Base-by-base conservation (phyloP, 2,113 vertebrate genomes). In the Amblyornis subalaris region DNA sequence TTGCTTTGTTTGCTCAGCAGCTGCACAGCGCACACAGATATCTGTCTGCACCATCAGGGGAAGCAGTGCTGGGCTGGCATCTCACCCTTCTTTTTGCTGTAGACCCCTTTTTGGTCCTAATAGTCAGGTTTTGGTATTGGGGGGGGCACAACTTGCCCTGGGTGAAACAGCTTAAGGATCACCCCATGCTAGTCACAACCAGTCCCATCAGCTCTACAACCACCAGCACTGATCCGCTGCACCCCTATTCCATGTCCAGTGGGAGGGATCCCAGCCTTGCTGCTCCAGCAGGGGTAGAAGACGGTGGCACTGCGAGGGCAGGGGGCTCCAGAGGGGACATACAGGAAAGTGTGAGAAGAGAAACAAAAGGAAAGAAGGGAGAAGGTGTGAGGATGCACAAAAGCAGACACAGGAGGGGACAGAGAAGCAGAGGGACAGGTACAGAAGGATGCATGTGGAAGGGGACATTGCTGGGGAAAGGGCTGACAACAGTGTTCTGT, bases 311-410 rank as follows among this genome's bases (percentile, higher is more conserved):
- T 12, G 11, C 33, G 29, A 24, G 14, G 36, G 21, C 64, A 65
- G 26, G 12, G 21, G 10, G 4, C 17, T 85, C 26, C 25, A 19
- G 57, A 33, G 15, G 12, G 35, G 10, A 45, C 6, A n/a, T 7
- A 8, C 0, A 12, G 17, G 44, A 29, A 82, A 70, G 28, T 29
- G 7, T 17, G 25, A 71, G 35, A 85, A 70, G 47, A 74, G 11
- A 88, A 77, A 44, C 0, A 28, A 69, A 7, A 42, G 5, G 7
- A 53, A 50, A 33, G 3, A 26, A 20, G 14, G 33, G 42, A 84
- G 70, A 65, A 71, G 7, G 51, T 0, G 0, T 31, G n/a, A 71
- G 14, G 31, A 82, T 0, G 0, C 38, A 50, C 10, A 45, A 42
- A 85, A 28, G 22, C 14, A 73, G 38, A 74, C 45, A 47, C 9